Conservation (phyloP, 2,797 vertebrate species). For the Gouania willdenowi region DNA sequence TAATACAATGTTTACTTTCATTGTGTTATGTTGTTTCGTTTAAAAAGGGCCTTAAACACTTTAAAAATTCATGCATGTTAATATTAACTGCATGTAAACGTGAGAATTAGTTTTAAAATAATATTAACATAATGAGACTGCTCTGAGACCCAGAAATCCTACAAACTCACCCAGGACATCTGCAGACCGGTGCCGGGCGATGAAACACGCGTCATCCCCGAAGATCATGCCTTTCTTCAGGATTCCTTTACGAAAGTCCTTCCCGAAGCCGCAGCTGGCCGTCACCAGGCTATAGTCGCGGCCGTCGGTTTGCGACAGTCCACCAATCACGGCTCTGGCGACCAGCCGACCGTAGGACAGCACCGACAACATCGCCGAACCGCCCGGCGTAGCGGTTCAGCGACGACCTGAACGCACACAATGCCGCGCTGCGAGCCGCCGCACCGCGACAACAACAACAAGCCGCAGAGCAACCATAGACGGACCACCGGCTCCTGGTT, state of each 20-base stretch:
- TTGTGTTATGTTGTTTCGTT: no score
- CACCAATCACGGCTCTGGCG: constrained; percentile 93
- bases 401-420: constrained; percentile 9
- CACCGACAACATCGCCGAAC: constrained; percentile 96
- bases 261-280: constrained; percentile 95
- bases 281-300: constrained; percentile 97
- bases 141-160: no score
- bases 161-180: constrained; percentile 89
- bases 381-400: no score
- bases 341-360: constrained; percentile 90
- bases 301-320: constrained; percentile 94
- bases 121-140: no score
- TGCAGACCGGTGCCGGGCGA: constrained; percentile 87
- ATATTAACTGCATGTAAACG: no score
- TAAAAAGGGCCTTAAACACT: no score
- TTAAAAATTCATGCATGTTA: no score
- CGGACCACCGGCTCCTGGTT: constrained; percentile 9
- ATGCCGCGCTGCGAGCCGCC: constrained; percentile 1
- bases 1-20: no score
- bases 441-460: constrained; percentile 4
- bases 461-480: constrained; percentile 23
- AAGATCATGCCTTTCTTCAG: constrained; percentile 97
- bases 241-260: constrained; percentile 95
- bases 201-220: constrained; percentile 95
- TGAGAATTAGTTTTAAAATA: no score